Evolutionary conservation across 2,113 vertebrate genomes (phyloP).

Genomic region (Orthonyx spaldingii): DNA sequence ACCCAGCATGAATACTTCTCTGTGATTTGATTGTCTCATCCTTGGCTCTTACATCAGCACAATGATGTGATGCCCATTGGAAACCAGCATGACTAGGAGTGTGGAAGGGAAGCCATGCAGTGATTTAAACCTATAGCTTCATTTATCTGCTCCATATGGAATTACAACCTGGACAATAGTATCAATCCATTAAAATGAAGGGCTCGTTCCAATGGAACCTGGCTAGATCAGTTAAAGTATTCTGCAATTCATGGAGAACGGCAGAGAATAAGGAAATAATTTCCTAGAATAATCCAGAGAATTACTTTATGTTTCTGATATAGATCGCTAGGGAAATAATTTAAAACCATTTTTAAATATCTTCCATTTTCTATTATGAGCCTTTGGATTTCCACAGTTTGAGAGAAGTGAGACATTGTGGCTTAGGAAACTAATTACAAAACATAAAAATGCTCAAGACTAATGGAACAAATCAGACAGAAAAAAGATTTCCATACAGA

Average conservation of each 20-base stretch:
- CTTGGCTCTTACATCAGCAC: conserved; percentile 64
- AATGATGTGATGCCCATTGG: conserved; percentile 63
- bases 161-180: conserved; percentile 57
- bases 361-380: conserved; percentile 80
- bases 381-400: conserved; percentile 76
- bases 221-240: conserved; percentile 65
- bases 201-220: conserved; percentile 35
- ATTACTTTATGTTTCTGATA: conserved; percentile 73
- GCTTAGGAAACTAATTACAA: conserved; percentile 80
- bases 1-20: conserved; percentile 69
- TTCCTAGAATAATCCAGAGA: conserved; percentile 75
- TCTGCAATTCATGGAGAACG: conserved; percentile 58
- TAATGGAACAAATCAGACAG: conserved; percentile 70
- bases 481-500: conserved; percentile 50
- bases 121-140: conserved; percentile 69
- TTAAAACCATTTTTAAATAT: conserved; percentile 79
- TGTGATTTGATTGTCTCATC: conserved; percentile 69
- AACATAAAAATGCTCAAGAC: conserved; percentile 72
- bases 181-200: conserved; percentile 62
- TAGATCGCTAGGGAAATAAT: conserved; percentile 82
- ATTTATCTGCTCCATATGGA: conserved; percentile 57
- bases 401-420: conserved; percentile 70
- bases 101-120: conserved; percentile 33
- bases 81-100: conserved; percentile 54
- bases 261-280: conserved; percentile 66